phyloP scores from a whole-genome alignment of 2,888 invertebrate genomes.

The Caenorhabditis doughertyi region DNA sequence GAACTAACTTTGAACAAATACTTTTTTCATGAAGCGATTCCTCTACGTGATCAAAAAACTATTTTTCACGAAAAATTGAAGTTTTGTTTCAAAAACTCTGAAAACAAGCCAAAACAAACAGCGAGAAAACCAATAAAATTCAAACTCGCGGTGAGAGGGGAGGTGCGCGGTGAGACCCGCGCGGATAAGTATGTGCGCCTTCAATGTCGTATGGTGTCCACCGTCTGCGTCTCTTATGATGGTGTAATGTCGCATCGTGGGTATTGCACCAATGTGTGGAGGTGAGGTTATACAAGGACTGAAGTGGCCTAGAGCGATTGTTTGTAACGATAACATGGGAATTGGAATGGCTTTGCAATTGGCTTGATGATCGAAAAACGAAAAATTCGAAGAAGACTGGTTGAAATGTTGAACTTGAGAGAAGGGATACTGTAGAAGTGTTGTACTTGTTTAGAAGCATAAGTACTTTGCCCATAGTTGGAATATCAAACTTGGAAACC shows the following conservation, averaged over 20 bases:
- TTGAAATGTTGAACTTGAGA: too few species aligned
- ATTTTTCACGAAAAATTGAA: background rate
- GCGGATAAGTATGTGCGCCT: constrained; percentile 23
- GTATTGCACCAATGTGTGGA: background rate
- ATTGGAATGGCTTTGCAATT: too few species aligned
- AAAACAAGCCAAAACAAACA: constrained; percentile 27
- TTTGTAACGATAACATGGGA: background rate
- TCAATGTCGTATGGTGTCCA: constrained; percentile 5
- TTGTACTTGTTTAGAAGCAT: too few species aligned
- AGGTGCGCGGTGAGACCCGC: constrained; percentile 32
- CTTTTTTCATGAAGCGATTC: background rate
- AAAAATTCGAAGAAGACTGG: too few species aligned
- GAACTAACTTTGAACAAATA: background rate
- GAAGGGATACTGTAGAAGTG: too few species aligned
- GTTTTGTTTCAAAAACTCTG: background rate
- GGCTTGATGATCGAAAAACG: too few species aligned
- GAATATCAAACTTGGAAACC: too few species aligned
- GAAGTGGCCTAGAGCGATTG: background rate
- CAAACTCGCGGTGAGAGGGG: constrained; percentile 43
- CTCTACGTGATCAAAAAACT: background rate
- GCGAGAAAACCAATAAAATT: constrained; percentile 8
- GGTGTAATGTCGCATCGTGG: constrained; percentile 8
- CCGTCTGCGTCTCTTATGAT: constrained; percentile 30
- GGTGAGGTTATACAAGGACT: background rate
- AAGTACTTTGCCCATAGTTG: too few species aligned